Base-by-base conservation (phyloP, 2,113 vertebrate genomes). In the Pavo muticus region DNA sequence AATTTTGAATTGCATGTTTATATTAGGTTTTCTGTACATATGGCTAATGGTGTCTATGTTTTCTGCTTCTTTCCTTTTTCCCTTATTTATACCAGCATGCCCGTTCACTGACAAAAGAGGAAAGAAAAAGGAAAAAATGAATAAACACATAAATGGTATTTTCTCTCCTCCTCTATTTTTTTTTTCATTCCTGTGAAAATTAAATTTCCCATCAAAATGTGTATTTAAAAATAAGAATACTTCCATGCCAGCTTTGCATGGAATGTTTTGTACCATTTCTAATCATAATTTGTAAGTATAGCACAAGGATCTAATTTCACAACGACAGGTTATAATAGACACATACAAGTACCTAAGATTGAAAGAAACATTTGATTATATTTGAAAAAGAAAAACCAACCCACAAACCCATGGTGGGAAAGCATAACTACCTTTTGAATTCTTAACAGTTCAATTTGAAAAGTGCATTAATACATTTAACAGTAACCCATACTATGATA, bases 351-450 rank as follows among this genome's bases (percentile, higher is more conserved):
- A 68, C 67, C 54, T 70, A 60, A 83, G 37, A 87, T 6, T 70
- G 81, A 95, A 95, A 93, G 91, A 91, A 94, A 85, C 45, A 39
- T 76, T 94, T 88, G 61, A 92, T 83, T 95, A 73, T 24, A 61
- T 84, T n/a, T 91, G 32, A 67, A 77, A 77, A 88, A 92, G 78
- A 64, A 32, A 57, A 57, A 18, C 29, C 54, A 79, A 17, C 52
- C 52, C 52, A 54, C 52, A 17, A 54, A 29, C 52, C 24, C 74
- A 29, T 6, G 3, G 75, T 48, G 59, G 75, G 79, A 84, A 85
- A 84, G 57, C 14, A 70, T 67, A 90, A 91, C 23, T 11, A 12
- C 20, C 20, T 91, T 93, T 19, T 71, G 65, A 96, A 32, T 72
- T 74, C 79, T 44, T 65, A 90, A 77, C 47, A 18, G 37, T 80